Evolutionary conservation across 1,140 invertebrate genomes (phyloP).

Genomic region (Diploscapter pachys): DNA sequence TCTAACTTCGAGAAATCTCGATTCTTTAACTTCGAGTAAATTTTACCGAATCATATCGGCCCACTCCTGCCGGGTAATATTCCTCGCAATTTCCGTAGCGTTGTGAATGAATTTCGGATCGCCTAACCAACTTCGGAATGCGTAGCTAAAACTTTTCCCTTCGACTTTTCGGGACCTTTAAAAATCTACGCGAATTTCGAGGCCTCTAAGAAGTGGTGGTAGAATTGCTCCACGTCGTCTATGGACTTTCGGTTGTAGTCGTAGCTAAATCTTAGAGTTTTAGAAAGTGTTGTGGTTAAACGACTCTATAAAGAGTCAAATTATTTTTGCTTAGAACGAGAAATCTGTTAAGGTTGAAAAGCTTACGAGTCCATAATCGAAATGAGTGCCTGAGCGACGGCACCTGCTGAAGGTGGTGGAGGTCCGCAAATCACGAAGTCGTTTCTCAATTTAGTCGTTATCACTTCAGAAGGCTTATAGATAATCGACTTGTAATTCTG

Average conservation of each 20-base stretch:
- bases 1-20: slow-evolving; percentile 30
- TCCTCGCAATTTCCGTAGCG: slow-evolving; percentile 49
- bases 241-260: slow-evolving; percentile 68
- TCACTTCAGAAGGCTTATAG: slow-evolving; percentile 63
- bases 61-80: slow-evolving; percentile 50
- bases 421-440: slow-evolving; percentile 49
- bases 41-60: slow-evolving; percentile 19
- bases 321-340: no score
- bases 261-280: slow-evolving; percentile 4
- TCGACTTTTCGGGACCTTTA: not conserved
- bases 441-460: slow-evolving; percentile 44
- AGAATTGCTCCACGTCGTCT: slow-evolving; percentile 65
- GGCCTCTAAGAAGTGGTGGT: slow-evolving; percentile 82
- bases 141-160: slow-evolving; percentile 60
- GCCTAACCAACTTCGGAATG: slow-evolving; percentile 76
- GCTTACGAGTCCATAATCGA: slow-evolving; percentile 41
- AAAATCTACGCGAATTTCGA: slow-evolving; percentile 73
- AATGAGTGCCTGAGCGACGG: slow-evolving; percentile 51
- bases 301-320: no score
- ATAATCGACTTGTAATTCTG: slow-evolving; percentile 67
- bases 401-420: slow-evolving; percentile 49
- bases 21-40: not conserved
- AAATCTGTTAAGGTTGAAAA: not conserved
- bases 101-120: slow-evolving; percentile 75
- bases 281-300: not conserved